Percentiles rank a stretch among this genome's conserved stretches.
Conservation (phyloP, 2,888 invertebrate genomes). For the Augochlorella aurata region DNA sequence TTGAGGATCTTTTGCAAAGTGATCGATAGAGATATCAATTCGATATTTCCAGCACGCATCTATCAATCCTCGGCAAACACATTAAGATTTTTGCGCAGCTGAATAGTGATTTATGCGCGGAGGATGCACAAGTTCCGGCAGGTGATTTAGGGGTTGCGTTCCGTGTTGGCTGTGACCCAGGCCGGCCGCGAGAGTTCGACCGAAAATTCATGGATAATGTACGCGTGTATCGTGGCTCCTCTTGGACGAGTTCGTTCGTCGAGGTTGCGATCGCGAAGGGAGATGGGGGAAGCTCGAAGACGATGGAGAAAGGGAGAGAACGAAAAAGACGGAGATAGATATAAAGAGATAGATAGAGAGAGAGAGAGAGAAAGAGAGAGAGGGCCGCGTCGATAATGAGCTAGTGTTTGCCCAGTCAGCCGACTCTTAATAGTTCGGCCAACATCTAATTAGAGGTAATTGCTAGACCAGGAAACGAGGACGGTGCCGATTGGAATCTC, state of each 20-base stretch:
- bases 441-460: slow-evolving; percentile 41
- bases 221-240: not conserved
- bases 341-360: not conserved
- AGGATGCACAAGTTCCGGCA: too few relatives aligned
- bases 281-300: not conserved
- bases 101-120: not conserved
- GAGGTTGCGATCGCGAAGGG: not conserved
- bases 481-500: slow-evolving; percentile 30
- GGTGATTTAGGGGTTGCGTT: not conserved
- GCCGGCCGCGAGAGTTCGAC: not conserved
- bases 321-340: not conserved
- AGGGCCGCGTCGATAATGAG: slow-evolving; percentile 20
- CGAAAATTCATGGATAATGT: not conserved
- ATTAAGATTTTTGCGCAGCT: not conserved
- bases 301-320: not conserved
- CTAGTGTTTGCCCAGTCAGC: slow-evolving; percentile 16
- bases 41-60: too few relatives aligned
- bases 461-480: not conserved
- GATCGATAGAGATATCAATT: too few relatives aligned
- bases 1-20: too few relatives aligned
- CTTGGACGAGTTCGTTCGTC: not conserved
- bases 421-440: slow-evolving; percentile 20
- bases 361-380: not conserved
- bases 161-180: not conserved
- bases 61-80: too few relatives aligned